Percentiles rank a stretch among this genome's conserved stretches.
phyloP scores from a whole-genome alignment of 1,140 invertebrate genomes.

The Drosophila kurseongensis region DNA sequence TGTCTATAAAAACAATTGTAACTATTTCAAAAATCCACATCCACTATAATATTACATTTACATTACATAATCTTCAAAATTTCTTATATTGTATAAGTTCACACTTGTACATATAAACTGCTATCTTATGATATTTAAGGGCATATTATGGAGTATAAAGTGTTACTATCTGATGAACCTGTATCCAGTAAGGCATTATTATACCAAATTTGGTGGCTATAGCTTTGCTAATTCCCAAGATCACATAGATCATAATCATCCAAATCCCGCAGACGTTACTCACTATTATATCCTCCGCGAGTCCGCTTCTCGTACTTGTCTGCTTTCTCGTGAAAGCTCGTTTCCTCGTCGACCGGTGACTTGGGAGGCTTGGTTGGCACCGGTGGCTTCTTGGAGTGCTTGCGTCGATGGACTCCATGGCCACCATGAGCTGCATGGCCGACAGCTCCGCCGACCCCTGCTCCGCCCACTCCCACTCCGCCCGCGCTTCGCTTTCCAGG shows the following conservation, averaged over 20 bases:
- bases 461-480: not conserved
- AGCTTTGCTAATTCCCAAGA: not conserved
- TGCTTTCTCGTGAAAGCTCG: conserved; percentile 6
- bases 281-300: conserved; percentile 1
- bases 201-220: not conserved
- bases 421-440: not conserved
- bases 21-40: too few relatives aligned
- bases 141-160: too few relatives aligned
- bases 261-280: not conserved
- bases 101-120: too few relatives aligned
- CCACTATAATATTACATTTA: too few relatives aligned
- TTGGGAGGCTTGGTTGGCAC: not conserved
- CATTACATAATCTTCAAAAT: too few relatives aligned
- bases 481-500: conserved; percentile 2
- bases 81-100: too few relatives aligned
- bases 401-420: conserved; percentile 15
- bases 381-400: conserved; percentile 2
- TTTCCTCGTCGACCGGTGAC: not conserved
- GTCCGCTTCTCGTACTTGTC: not conserved
- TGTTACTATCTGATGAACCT: too few relatives aligned
- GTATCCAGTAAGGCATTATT: too few relatives aligned
- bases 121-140: too few relatives aligned
- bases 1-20: too few relatives aligned
- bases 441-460: not conserved
- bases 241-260: not conserved